Base-by-base conservation (phyloP, 2,113 vertebrate genomes). In the Erinaceus europaeus region DNA sequence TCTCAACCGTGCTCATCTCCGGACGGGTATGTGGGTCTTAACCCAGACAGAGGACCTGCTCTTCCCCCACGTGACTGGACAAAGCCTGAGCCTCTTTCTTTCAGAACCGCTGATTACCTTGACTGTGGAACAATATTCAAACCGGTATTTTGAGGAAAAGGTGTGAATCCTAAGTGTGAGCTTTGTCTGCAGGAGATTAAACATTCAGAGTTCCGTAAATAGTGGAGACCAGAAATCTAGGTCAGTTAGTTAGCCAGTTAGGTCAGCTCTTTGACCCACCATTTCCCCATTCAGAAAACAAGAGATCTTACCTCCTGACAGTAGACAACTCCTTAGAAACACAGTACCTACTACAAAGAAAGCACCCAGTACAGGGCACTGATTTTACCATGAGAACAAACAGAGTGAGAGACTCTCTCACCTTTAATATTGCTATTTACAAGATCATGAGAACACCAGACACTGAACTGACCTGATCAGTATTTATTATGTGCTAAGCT, bases 321-420 rank as follows among this genome's bases (percentile, higher is more conserved):
- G 23, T 20, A 86, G 55, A 1, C 14, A 87, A 36, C 0, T 59
- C n/a, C 38, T 79, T 48, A 79, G 18, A 23, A 73, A 79, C 13
- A 78, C 5, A 59, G 64, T n/a, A 38, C 7, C 34, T 40, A 27
- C 4, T 36, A 67, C 1, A 25, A 0, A 85, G 36, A 64, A 88
- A 86, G 21, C 5, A 53, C 57, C 40, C 14, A 15, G 36, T 53
- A 4, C 8, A 32, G 50, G 80, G 38, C 72, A 73, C 20, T 84
- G 27, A 77, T 42, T 78, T 81, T 18, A 69, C 62, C 52, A 84
- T 25, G 11, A 68, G 21, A 81, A 53, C 68, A 90, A 68, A 62
- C 9, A 68, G 55, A 38, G 34, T 6, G n/a, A 78, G 42, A 82
- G 61, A 76, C 42, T 4, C 23, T 32, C 55, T 68, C 76, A 80